Base-by-base conservation (phyloP, 2,113 vertebrate species). In the Coturnix japonica region DNA sequence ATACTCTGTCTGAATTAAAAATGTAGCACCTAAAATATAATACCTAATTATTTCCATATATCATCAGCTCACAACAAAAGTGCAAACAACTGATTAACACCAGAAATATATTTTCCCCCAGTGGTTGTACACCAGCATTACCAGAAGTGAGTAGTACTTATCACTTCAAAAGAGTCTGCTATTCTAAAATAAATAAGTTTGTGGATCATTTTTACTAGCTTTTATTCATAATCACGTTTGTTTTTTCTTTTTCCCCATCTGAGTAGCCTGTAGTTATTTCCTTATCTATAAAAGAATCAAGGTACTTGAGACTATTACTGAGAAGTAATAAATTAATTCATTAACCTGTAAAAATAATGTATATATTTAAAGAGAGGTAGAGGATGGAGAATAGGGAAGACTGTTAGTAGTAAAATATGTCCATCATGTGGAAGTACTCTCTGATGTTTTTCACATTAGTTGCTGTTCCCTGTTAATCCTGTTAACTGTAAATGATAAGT, bases 401-500 rank as follows among this genome's bases (percentile, higher is more conserved):
- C 21, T 94, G 79, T 78, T 81, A 79, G 74, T 69, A 69, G 9
- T 75, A 77, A 79, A 85, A 79, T 85, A 80, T n/a, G 39, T 51
- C 51, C 77, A 61, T 90, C 44, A 43, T 60, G 20, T 82, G 56
- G 47, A 61, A 70, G 35, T 82, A 93, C 57, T 89, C 54, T 49
- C 59, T 83, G 37, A 89, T 91, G 25, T 72, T 84, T 92, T 92
- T 74, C 53, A 28, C 72, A 7, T 85, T 91, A 37, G 47, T 90
- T 83, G 23, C 57, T 92, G 22, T 67, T 73, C n/a, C 28, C 65
- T 75, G 63, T 75, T 87, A 91, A 93, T 91, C 74, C 63, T 43
- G 76, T 90, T 94, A 94, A 56, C 69, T 77, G 63, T 76, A 93
- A 91, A 92, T 93, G 72, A 90, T 95, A 91, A 95, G 90, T 87